phyloP scores from a whole-genome alignment of 2,888 invertebrate species.

The Cantharis nigra region DNA sequence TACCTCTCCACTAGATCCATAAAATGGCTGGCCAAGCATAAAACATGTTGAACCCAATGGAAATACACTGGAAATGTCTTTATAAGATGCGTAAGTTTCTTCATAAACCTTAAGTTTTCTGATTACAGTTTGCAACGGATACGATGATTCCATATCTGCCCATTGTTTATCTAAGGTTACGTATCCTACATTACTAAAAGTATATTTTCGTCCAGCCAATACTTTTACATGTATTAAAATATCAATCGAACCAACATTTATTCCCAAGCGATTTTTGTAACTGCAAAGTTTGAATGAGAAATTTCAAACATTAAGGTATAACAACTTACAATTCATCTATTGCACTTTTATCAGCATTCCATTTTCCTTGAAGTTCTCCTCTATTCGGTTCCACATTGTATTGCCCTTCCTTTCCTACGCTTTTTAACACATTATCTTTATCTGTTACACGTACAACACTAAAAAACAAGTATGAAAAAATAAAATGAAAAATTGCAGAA shows the following conservation, averaged over 20 bases:
- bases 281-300: constrained; percentile 54
- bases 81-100: constrained; percentile 52
- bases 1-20: constrained; percentile 72
- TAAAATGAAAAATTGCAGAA: not conserved
- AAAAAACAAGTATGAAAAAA: constrained; percentile 20
- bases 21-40: constrained; percentile 77
- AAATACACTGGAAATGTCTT: constrained; percentile 67
- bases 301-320: not conserved
- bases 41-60: constrained; percentile 72
- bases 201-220: constrained; percentile 70
- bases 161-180: constrained; percentile 75
- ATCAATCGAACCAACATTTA: constrained; percentile 71
- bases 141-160: constrained; percentile 64
- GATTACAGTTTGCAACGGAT: constrained; percentile 72
- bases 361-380: constrained; percentile 57
- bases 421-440: constrained; percentile 56
- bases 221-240: constrained; percentile 73
- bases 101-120: constrained; percentile 59
- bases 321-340: constrained; percentile 63
- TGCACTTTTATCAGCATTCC: constrained; percentile 59
- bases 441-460: constrained; percentile 69
- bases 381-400: constrained; percentile 57
- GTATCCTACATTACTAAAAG: constrained; percentile 64
- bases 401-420: constrained; percentile 52
- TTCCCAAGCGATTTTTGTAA: constrained; percentile 75